Evolutionary conservation across 2,113 vertebrate genomes (phyloP).

Genomic region (Channa argus): DNA sequence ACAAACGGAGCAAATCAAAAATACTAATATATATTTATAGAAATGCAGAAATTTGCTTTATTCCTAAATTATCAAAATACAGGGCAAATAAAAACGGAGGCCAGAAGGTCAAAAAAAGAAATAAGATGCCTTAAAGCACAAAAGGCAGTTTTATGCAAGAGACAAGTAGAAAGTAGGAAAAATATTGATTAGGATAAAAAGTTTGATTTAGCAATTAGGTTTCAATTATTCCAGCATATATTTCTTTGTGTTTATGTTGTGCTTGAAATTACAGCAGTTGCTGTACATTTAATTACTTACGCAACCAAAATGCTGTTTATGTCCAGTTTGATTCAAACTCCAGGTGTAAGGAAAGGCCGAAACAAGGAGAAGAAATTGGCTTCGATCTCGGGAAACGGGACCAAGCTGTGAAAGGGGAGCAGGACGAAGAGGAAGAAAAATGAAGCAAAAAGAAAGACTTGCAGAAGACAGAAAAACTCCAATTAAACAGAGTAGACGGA

Average conservation of each 20-base stretch:
- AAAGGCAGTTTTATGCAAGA: neutral
- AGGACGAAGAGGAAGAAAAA: neutral
- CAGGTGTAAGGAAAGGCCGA: neutral
- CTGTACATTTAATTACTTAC: too few relatives aligned
- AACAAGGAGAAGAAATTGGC: neutral
- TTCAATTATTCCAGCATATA: too few relatives aligned
- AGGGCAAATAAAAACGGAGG: slow-evolving; percentile 1
- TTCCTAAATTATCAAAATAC: neutral
- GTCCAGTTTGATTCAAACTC: too few relatives aligned
- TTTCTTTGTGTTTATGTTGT: too few relatives aligned
- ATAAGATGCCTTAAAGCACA: neutral
- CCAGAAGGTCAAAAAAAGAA: neutral
- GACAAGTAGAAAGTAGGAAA: neutral
- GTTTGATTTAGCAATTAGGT: too few relatives aligned
- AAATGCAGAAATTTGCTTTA: neutral
- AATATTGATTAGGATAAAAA: too few relatives aligned
- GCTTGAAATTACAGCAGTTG: too few relatives aligned
- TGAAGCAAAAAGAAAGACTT: slow-evolving; percentile 57
- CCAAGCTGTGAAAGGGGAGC: too few relatives aligned
- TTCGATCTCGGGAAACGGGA: too few relatives aligned
- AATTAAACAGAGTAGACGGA: neutral
- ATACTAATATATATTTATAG: neutral
- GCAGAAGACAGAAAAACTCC: too few relatives aligned
- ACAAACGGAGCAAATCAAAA: neutral
- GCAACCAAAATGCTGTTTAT: too few relatives aligned